A percentile compares a stretch with the other conserved stretches of the same genome.
Conservation (phyloP, 2,113 vertebrate species). For the Balaeniceps rex region DNA sequence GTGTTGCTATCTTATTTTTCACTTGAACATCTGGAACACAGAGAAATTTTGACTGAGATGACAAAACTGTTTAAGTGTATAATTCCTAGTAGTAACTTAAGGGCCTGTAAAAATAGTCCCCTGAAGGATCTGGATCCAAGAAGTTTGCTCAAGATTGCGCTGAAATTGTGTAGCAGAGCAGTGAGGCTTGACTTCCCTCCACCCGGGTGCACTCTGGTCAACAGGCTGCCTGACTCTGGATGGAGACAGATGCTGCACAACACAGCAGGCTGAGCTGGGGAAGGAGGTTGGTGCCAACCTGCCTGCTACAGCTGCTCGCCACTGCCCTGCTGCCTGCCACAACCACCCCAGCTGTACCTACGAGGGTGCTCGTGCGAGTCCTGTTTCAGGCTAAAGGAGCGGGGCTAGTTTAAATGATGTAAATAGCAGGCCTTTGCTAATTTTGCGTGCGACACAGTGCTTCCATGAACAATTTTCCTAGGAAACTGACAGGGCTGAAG, state of each 20-base stretch:
- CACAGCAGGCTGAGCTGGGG: not conserved
- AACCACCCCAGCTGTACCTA: not conserved
- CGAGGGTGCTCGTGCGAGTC: accelerated
- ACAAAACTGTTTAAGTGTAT: not conserved
- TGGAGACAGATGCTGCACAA: not conserved
- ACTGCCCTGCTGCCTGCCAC: not conserved
- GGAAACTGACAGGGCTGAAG: not conserved
- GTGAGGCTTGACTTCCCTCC: not conserved
- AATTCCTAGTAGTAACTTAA: not conserved
- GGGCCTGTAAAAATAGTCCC: not conserved
- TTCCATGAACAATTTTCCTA: not conserved
- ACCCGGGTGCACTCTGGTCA: accelerated
- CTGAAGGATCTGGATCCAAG: not conserved
- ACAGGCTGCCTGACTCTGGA: not conserved
- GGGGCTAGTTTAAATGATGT: not conserved
- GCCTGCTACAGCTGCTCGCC: not conserved
- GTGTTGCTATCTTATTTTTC: not conserved
- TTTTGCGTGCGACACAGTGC: not conserved
- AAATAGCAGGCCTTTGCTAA: not conserved
- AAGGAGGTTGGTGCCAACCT: not conserved
- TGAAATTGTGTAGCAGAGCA: not conserved
- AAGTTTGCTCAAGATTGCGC: not conserved
- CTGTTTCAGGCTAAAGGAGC: not conserved
- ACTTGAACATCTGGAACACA: not conserved
- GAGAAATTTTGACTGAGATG: not conserved